phyloP scores from a whole-genome alignment of 2,888 invertebrate species.

The Orthonychiurus folsomi region DNA sequence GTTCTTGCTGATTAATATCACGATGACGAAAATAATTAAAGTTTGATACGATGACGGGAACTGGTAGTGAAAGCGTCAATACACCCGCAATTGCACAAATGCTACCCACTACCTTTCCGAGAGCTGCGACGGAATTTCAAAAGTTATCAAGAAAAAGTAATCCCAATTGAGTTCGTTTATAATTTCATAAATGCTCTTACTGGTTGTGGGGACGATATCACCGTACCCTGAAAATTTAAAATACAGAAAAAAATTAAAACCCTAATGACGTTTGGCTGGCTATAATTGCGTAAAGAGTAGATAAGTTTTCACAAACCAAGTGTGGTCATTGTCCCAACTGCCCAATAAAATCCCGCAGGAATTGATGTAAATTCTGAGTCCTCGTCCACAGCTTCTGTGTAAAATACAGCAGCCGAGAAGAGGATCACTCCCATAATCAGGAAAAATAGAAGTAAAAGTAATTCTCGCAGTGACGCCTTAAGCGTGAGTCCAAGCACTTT shows the following conservation, averaged over 20 bases:
- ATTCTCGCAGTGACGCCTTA: slow-evolving; percentile 31
- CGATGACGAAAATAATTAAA: neutral
- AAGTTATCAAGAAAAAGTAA: too few relatives aligned
- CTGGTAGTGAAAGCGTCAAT: neutral
- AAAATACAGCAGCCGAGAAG: slow-evolving; percentile 28
- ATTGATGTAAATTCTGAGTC: slow-evolving; percentile 20
- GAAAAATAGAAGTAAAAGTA: slow-evolving; percentile 32
- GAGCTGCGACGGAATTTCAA: slow-evolving; percentile 68
- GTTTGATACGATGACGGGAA: neutral
- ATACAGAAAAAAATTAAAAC: too few relatives aligned
- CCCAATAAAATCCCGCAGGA: slow-evolving; percentile 32
- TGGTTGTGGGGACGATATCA: slow-evolving; percentile 19
- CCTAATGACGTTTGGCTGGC: too few relatives aligned
- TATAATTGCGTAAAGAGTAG: too few relatives aligned
- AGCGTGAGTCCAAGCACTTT: slow-evolving; percentile 35
- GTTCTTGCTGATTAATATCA: neutral
- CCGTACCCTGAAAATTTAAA: too few relatives aligned
- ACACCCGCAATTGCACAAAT: slow-evolving; percentile 32
- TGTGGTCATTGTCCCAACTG: slow-evolving; percentile 31
- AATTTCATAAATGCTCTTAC: too few relatives aligned
- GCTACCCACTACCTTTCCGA: slow-evolving; percentile 23
- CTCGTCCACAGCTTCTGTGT: slow-evolving; percentile 14
- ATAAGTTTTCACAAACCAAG: slow-evolving; percentile 28
- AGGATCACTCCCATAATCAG: slow-evolving; percentile 28
- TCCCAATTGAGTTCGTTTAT: too few relatives aligned